Base-by-base conservation (phyloP, 2,888 invertebrate genomes). In the Eupeodes latifasciatus region DNA sequence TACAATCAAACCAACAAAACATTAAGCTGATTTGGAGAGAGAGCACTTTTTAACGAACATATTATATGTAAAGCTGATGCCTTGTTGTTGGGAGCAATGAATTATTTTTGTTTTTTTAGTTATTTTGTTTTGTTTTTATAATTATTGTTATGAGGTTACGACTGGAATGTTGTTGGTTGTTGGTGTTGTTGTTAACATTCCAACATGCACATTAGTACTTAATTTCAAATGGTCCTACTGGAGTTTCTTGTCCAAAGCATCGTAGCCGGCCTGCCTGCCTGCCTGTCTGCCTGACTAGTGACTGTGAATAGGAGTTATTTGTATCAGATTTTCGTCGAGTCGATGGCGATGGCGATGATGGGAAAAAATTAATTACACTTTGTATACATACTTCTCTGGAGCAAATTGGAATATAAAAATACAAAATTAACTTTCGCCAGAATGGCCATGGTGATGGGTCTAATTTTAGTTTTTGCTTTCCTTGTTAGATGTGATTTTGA, bases 131-230 rank as follows among this genome's bases (percentile, higher is more conserved):
- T 44, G 57, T 64, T 40, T 40, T 86, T 75, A 69, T 86, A 83
- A 83, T 82, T 61, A 85, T 71, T 62, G 64, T 64, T 67, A 64
- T 59, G 83, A 76, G 75, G 51, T 47, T 62, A 61, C 40, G 6
- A 40, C 40, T 40, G 40, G 27, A 34, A 27, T 36, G 61, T 11
- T 19, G 53, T 44, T 36, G 79, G 40, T 40, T 19, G 61, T 40
- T 44, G 55, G 53, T 51, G 81, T 44, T 77, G 81, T 79, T 79
- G 78, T 80, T 80, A 80, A 75, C 83, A 87, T 87, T 87, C 86
- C 79, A 83, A 87, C 86, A 87, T 87, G 83, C 86, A 87, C 79
- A 76, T 80, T 57, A 75, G 75, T 76, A 80, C 85, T 81, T 85
- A 85, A 81, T 81, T 77, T 36, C 51, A 53, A 55, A 55, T 66